Evolutionary conservation across 2,113 vertebrate species (phyloP), one percentile per base, ranked within the genome.

Genomic region (Panurus biarmicus): DNA sequence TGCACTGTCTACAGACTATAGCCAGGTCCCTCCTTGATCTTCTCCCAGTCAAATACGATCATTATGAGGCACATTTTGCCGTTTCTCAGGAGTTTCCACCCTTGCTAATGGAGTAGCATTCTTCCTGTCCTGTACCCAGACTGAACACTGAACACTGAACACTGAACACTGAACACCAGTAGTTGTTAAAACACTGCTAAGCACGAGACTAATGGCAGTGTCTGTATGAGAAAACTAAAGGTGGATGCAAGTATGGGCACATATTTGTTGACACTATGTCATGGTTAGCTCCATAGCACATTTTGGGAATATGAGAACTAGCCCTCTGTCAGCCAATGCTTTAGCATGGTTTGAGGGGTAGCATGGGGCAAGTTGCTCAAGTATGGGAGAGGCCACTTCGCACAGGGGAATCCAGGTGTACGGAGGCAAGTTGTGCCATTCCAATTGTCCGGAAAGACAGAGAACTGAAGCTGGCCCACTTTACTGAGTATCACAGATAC

Each of bases 221-320:
- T 60, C 48, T 75, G 33, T 20, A 11, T 11, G 56, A 74, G 38
- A 62, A 89, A 85, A 54, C 25, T 31, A 45, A 84, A 77, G 1
- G 1, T 1, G 0, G 25, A 13, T 12, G 7, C 31, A 69, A 65
- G 36, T 57, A 57, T 0, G 0, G 50, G 31, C 12, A 89, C 22
- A 73, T 38, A 44, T 53, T 62, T 87, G 33, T 42, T 67, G 35
- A 57, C 36, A 8, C 10, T 48, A 4, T 22, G 12, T 60, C 50
- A 57, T 24, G 12, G n/a, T 61, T 70, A 76, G 36, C 70, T 87
- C n/a, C 24, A 29, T 0, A 64, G 53, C 36, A 70, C 9, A 8
- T 62, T 66, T 58, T 24, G 64, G 50, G 56, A 91, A 66, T 53
- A 72, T 6, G 25, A 48, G 51, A 90, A 53, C 22, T 33, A 80